Evolutionary conservation across 1,140 invertebrate genomes (phyloP).

Genomic region (Drosophila tropicalis): DNA sequence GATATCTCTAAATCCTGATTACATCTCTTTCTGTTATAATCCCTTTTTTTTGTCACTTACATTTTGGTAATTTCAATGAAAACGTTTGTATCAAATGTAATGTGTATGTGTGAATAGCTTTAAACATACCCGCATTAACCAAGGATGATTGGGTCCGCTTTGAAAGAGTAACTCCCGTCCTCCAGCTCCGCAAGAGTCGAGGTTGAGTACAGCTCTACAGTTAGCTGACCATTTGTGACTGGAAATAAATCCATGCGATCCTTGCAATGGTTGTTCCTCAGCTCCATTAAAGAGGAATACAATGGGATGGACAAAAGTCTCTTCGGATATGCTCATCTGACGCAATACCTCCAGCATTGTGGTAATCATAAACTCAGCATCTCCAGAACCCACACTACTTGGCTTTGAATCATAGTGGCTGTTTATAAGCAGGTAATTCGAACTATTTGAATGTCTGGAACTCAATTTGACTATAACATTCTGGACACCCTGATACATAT

Average conservation of each 20-base stretch:
- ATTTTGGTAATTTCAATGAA: too few relatives aligned
- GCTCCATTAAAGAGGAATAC: slow-evolving; percentile 95
- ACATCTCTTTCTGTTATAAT: too few relatives aligned
- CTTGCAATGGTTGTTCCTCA: slow-evolving; percentile 92
- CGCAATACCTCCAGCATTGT: slow-evolving; percentile 94
- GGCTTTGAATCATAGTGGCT: slow-evolving; percentile 96
- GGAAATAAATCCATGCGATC: slow-evolving; percentile 96
- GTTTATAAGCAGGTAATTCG: slow-evolving; percentile 91
- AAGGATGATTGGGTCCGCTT: slow-evolving; percentile 95
- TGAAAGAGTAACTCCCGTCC: slow-evolving; percentile 97
- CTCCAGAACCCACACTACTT: slow-evolving; percentile 92
- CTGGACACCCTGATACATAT: slow-evolving; percentile 88
- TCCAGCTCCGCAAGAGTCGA: slow-evolving; percentile 97
- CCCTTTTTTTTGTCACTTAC: too few relatives aligned
- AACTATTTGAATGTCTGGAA: slow-evolving; percentile 77
- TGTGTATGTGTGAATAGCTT: slow-evolving; percentile 34
- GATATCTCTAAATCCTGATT: too few relatives aligned
- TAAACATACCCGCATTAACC: slow-evolving; percentile 90
- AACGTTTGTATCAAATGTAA: slow-evolving; percentile 43
- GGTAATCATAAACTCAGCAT: slow-evolving; percentile 89
- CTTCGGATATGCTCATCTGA: slow-evolving; percentile 87
- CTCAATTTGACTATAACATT: slow-evolving; percentile 92
- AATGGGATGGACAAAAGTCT: slow-evolving; percentile 87
- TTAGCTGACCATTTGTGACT: slow-evolving; percentile 88
- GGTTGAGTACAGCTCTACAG: slow-evolving; percentile 92